Evolutionary conservation across 2,113 vertebrate genomes (phyloP).

Genomic region (Baryphthengus martii): DNA sequence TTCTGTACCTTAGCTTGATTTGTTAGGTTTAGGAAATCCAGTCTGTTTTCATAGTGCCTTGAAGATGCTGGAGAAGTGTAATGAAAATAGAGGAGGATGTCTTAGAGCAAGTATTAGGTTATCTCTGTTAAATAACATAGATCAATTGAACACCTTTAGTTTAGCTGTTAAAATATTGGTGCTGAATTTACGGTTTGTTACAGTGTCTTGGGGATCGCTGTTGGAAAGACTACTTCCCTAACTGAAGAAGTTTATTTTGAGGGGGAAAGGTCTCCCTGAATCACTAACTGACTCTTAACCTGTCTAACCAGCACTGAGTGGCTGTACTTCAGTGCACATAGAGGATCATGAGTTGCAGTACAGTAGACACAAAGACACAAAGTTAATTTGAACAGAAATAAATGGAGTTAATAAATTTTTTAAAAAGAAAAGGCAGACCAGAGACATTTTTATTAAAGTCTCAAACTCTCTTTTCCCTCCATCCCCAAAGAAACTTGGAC

Average conservation of each 20-base stretch:
- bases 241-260: background rate
- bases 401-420: background rate
- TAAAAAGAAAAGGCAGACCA: background rate
- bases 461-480: background rate
- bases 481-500: background rate
- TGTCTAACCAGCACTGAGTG: background rate
- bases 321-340: fast-evolving
- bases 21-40: background rate
- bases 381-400: background rate
- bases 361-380: background rate
- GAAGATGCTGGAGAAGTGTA: background rate
- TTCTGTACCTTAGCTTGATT: background rate
- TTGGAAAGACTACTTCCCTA: background rate
- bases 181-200: background rate
- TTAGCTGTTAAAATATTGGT: background rate
- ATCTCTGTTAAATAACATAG: background rate
- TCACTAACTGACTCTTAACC: fast-evolving
- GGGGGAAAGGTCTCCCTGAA: background rate
- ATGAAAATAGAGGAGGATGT: background rate
- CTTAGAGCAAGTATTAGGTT: background rate
- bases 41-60: background rate
- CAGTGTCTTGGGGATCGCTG: background rate
- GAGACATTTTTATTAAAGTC: background rate
- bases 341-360: background rate
- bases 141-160: background rate